phyloP scores from a whole-genome alignment of 1,140 invertebrate genomes.

The Drosophila sucinea region DNA sequence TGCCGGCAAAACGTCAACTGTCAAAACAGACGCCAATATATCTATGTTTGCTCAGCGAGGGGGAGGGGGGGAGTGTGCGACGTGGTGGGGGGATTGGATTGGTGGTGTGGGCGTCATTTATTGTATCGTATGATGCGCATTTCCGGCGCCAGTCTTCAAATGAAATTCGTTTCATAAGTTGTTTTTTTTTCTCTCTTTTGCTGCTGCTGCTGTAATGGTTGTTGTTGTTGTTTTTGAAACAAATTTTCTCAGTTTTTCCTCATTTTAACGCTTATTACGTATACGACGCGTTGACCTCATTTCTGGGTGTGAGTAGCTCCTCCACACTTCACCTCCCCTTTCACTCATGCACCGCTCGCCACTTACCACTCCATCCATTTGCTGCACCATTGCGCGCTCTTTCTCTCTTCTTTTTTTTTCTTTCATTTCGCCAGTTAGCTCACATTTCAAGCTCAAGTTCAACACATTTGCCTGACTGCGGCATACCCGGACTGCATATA shows the following conservation, averaged over 20 bases:
- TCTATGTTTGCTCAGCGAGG: not conserved
- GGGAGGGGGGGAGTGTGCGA: not conserved
- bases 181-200: not conserved
- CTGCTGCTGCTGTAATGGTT: too few relatives aligned
- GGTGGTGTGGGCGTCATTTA: conserved; percentile 56
- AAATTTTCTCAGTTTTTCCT: conserved; percentile 11
- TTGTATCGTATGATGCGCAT: conserved; percentile 56
- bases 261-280: conserved; percentile 69
- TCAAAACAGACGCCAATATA: conserved; percentile 59
- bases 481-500: conserved; percentile 1
- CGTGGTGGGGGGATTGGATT: not conserved
- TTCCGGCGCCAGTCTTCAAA: conserved; percentile 72
- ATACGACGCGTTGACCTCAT: conserved; percentile 75
- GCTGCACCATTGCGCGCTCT: not conserved
- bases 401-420: conserved; percentile 11
- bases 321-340: not conserved
- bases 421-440: conserved; percentile 39
- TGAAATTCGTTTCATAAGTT: conserved; percentile 66
- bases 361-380: not conserved
- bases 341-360: conserved; percentile 12
- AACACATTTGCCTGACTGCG: conserved; percentile 36
- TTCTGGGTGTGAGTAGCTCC: conserved; percentile 35
- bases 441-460: conserved; percentile 79
- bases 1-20: conserved; percentile 76
- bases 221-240: conserved; percentile 18